These are phyloP conservation scores for Scolanthus callimorphus DNA, from an alignment of 92 coral and sea anemone genomes.

Conservation along the genomic window DNA sequence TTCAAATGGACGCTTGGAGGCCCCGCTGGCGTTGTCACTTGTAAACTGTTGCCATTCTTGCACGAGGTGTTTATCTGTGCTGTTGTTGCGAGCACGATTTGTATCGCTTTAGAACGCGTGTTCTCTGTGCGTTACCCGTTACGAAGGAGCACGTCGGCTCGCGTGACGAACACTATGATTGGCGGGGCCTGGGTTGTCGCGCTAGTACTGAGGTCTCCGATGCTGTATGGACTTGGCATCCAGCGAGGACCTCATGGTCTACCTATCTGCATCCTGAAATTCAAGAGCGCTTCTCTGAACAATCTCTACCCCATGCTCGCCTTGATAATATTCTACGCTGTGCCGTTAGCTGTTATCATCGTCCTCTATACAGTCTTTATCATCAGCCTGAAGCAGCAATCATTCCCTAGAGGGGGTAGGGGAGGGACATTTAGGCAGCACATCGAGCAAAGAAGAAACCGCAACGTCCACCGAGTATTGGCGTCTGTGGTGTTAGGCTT, in stretches of 20 bases:
- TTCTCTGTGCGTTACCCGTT: constrained; percentile 48
- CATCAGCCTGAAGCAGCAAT: constrained; percentile 29
- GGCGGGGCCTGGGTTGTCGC: constrained; percentile 44
- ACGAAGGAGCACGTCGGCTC: constrained; percentile 16
- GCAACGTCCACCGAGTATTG: constrained; percentile 32
- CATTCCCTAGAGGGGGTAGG: neutral
- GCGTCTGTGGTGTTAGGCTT: constrained; percentile 24
- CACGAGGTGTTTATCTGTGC: constrained; percentile 53
- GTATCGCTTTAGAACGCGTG: constrained; percentile 49
- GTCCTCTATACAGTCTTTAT: constrained; percentile 28
- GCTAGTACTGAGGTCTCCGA: constrained; percentile 37
- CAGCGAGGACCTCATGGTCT: constrained; percentile 5
- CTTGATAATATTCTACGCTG: constrained; percentile 29
- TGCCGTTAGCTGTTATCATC: constrained; percentile 26
- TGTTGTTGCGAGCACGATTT: constrained; percentile 35
- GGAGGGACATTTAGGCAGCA: neutral
- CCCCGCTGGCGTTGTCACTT: constrained; percentile 29
- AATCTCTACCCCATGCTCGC: constrained; percentile 8
- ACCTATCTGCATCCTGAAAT: constrained; percentile 4
- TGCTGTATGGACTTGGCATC: constrained; percentile 33
- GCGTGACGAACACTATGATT: constrained; percentile 15
- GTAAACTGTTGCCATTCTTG: constrained; percentile 39
- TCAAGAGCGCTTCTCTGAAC: constrained; percentile 6
- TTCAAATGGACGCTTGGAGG: constrained; percentile 27
- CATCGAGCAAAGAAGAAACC: constrained; percentile 21